Evolutionary conservation across 1,140 invertebrate species (phyloP).

Genomic region (Ectropis grisescens): DNA sequence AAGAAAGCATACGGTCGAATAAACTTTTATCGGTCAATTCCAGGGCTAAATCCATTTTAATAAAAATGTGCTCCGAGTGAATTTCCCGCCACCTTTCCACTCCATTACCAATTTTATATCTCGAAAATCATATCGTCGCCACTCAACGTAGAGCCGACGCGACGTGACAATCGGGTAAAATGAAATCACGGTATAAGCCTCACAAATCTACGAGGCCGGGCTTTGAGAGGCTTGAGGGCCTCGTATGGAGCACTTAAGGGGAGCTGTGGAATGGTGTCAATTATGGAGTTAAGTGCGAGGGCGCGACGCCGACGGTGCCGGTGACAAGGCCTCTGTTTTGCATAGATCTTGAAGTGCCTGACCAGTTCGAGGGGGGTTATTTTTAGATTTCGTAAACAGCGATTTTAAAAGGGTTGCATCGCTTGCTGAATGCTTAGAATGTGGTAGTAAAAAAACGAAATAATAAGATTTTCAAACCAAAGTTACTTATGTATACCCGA

Average conservation of each 20-base stretch:
- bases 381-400: too few relatives aligned
- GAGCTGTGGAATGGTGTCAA: conserved; percentile 56
- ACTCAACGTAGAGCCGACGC: conserved; percentile 48
- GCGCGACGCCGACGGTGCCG: conserved; percentile 11
- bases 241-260: conserved; percentile 56
- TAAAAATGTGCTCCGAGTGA: conserved; percentile 17
- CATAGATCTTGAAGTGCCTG: conserved; percentile 1
- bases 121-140: conserved; percentile 51
- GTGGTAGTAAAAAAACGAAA: too few relatives aligned
- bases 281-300: conserved; percentile 59
- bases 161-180: conserved; percentile 61
- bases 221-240: conserved; percentile 44
- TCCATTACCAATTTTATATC: conserved; percentile 66
- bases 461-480: too few relatives aligned
- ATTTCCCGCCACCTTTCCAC: conserved; percentile 36
- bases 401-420: too few relatives aligned
- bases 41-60: conserved; percentile 13
- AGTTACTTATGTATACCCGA: too few relatives aligned
- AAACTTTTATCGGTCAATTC: conserved; percentile 12
- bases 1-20: conserved; percentile 3
- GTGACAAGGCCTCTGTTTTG: conserved; percentile 15
- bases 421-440: too few relatives aligned
- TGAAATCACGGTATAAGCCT: conserved; percentile 62
- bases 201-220: conserved; percentile 39
- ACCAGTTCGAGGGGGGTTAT: too few relatives aligned